Conservation (phyloP, 2,797 vertebrate genomes). For the Lemur catta region DNA sequence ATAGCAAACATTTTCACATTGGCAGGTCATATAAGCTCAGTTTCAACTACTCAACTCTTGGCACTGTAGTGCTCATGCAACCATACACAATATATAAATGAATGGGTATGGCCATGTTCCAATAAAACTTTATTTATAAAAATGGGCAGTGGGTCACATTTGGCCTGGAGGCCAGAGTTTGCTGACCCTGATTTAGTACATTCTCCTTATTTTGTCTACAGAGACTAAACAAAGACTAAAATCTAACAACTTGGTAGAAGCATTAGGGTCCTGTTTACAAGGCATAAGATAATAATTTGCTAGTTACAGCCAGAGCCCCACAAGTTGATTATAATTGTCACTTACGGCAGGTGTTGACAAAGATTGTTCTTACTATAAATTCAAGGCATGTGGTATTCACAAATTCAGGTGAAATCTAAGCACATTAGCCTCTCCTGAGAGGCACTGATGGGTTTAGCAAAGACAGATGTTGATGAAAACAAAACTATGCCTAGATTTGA, state of each 20-base stretch:
- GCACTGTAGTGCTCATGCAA: neutral
- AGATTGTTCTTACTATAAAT: slow-evolving; percentile 29
- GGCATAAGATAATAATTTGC: neutral
- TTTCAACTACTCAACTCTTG: neutral
- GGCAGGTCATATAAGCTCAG: neutral
- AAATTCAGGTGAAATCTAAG: slow-evolving; percentile 28
- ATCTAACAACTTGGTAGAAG: neutral
- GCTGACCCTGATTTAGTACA: neutral
- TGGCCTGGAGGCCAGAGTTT: neutral
- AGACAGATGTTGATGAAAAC: slow-evolving; percentile 45
- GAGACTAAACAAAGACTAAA: neutral
- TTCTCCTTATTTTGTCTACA: slow-evolving; percentile 14
- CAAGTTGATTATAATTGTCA: slow-evolving; percentile 34
- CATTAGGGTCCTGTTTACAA: neutral
- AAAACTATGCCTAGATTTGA: slow-evolving; percentile 22
- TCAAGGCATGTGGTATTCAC: neutral
- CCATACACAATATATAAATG: neutral
- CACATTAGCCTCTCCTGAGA: slow-evolving; percentile 24
- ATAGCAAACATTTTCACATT: neutral
- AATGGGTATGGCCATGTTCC: neutral
- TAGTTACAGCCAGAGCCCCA: neutral
- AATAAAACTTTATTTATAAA: slow-evolving; percentile 21
- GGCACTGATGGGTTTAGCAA: neutral
- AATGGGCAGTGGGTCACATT: neutral
- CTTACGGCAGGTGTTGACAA: neutral